Base-by-base conservation (phyloP, 2,888 invertebrate species). In the Cryptops parisi region DNA sequence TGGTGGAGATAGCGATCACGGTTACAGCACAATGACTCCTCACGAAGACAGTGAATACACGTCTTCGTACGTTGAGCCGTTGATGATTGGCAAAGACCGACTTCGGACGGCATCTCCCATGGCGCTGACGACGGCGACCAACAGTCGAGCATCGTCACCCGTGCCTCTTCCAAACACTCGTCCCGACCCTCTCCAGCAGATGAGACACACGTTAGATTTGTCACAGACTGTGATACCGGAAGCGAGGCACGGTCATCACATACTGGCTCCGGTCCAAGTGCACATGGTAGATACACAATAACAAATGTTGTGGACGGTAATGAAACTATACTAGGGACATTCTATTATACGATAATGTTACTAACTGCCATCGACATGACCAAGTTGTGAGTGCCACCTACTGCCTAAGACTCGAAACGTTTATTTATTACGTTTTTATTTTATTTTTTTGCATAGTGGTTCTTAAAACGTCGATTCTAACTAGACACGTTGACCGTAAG, bases 1-100 rank as follows among this genome's bases (percentile, higher is more conserved):
- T 0, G 80, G 82, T 0, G 82, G 81, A 44, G 82, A 82, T 61
- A 89, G 87, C n/a, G 93, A 93, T 72, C 89, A 91, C 65, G 93
- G 93, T 1, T 93, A 93, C 69, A 89, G 88, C 2, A 89, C 89
- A 0, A 89, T 89, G 89, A 89, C 88, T 1, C 87, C 86, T 1
- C 87, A 88, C 62, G 88, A 89, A 64, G 88, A 88, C 65, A 85
- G 84, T 1, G 87, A 88, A 47, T 54, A 60, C 5, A 47, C 50
- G 22, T 40, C 48, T 9, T 58, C 60, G 21, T 61, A 60, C 49
- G 56, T 59, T 22, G 62, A 63, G 39, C 61, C 62, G 9, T 40
- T 58, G 12, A 22, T 58, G 6, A 54, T 60, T 12, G 59, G 58
- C 2, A 55, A 53, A 50, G 58, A 57, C 23, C 53, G 50, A 26